phyloP scores from a whole-genome alignment of 1,140 invertebrate genomes.

The Gonioctena quinquepunctata region DNA sequence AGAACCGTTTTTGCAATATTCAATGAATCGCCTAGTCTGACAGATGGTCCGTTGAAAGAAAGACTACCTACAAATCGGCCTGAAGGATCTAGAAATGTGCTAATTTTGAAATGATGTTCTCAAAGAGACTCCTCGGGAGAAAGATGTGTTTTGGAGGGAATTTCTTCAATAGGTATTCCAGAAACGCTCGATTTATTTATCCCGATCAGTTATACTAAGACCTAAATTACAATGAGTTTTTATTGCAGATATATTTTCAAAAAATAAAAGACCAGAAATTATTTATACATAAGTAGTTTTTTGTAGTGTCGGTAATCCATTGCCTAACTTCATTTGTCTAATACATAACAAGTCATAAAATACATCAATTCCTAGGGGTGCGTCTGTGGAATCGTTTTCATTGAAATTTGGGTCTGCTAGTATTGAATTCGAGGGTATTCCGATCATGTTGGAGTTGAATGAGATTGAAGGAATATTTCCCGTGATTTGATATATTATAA shows the following conservation, averaged over 20 bases:
- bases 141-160: neutral
- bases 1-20: neutral
- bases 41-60: neutral
- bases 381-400: too few species aligned
- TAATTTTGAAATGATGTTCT: neutral
- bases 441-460: too few species aligned
- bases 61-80: neutral
- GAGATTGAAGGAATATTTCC: too few species aligned
- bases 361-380: too few species aligned
- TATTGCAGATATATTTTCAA: neutral
- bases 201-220: neutral
- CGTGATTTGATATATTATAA: too few species aligned
- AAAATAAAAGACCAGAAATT: neutral
- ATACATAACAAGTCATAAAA: neutral
- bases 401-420: too few species aligned
- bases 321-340: neutral
- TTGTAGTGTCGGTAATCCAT: neutral
- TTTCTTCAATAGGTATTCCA: neutral
- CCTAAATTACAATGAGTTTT: neutral
- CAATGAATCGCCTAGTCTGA: neutral
- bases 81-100: neutral
- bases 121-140: neutral
- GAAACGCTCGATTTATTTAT: neutral
- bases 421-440: too few species aligned
- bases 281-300: neutral